Conservation (phyloP, 2,888 invertebrate genomes). For the Blastobasis adustella region DNA sequence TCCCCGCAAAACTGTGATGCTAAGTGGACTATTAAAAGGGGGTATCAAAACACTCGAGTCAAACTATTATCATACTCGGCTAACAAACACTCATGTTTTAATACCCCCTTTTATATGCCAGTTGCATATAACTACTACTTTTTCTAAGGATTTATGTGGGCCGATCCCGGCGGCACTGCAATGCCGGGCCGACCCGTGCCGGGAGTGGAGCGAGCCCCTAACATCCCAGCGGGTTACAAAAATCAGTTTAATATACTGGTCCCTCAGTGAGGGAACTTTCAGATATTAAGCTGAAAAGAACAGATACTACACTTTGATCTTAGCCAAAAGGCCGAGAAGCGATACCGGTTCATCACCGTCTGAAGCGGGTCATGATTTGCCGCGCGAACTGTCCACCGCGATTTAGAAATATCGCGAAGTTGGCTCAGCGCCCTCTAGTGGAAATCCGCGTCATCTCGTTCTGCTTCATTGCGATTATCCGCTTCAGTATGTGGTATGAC, state of each 20-base stretch:
- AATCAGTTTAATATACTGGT: conserved; percentile 34
- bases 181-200: conserved; percentile 15
- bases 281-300: conserved; percentile 33
- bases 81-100: too few species aligned
- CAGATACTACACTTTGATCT: conserved; percentile 31
- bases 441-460: too few species aligned
- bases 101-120: too few species aligned
- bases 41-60: too few species aligned
- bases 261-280: conserved; percentile 32
- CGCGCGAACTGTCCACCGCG: not conserved
- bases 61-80: too few species aligned
- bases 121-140: too few species aligned
- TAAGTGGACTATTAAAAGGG: too few species aligned
- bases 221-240: conserved; percentile 26
- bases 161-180: conserved; percentile 14
- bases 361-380: not conserved
- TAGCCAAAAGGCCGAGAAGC: conserved; percentile 31
- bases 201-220: conserved; percentile 33
- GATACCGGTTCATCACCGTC: conserved; percentile 5
- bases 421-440: too few species aligned
- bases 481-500: too few species aligned
- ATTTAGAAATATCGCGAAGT: not conserved
- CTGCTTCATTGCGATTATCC: too few species aligned
- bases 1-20: too few species aligned
- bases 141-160: conserved; percentile 1